phyloP scores from a whole-genome alignment of 2,113 vertebrate species.

The Puffinus mauretanicus region DNA sequence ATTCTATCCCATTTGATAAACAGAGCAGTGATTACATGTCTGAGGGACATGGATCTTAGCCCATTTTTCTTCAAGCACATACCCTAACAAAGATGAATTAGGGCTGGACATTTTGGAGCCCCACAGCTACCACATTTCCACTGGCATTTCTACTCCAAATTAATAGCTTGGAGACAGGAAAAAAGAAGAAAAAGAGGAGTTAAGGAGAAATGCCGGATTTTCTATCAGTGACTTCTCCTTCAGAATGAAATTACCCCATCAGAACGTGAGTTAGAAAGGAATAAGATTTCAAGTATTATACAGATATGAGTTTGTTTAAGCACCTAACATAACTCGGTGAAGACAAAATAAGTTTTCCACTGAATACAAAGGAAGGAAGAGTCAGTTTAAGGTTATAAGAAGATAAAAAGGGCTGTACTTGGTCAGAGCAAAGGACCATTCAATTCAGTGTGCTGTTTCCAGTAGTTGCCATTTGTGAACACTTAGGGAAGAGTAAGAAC shows the following conservation, averaged over 20 bases:
- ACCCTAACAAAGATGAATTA: background rate
- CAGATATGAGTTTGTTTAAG: background rate
- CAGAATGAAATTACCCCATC: background rate
- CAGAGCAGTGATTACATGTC: background rate
- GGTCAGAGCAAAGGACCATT: background rate
- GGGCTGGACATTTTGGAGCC: background rate
- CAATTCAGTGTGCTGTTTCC: background rate
- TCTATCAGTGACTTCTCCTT: background rate
- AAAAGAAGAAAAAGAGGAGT: background rate
- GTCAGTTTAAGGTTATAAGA: background rate
- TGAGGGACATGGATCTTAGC: background rate
- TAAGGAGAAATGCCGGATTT: background rate
- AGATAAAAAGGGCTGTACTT: background rate
- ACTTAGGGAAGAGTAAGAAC: background rate
- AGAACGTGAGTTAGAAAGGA: background rate
- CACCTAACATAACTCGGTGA: background rate
- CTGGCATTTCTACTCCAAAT: background rate
- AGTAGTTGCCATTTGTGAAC: background rate
- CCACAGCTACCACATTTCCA: background rate
- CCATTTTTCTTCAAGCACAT: background rate
- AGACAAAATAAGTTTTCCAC: background rate
- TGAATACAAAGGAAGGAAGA: background rate
- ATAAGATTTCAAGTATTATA: background rate
- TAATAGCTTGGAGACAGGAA: background rate
- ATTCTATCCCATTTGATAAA: background rate